Evolutionary conservation across 2,113 vertebrate genomes (phyloP), one percentile per base, ranked within the genome.

Genomic region (Scortum barcoo): DNA sequence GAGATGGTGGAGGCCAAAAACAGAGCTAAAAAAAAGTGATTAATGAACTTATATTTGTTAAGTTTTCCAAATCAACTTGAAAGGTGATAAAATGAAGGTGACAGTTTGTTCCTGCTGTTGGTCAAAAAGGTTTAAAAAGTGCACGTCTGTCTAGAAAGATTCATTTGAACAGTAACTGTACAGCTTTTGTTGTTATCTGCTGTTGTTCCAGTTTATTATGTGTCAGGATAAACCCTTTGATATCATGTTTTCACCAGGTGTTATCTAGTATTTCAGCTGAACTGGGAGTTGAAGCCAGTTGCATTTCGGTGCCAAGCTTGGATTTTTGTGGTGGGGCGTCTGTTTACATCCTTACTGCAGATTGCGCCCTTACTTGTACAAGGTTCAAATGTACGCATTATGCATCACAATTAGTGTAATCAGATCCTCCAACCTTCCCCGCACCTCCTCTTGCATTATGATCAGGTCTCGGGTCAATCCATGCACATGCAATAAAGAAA

Each of bases 321-420:
- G 13, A 11, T 69, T 44, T 42, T 30, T 30, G 33, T 67, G 30
- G 26, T 19, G 2, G 30, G 42, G 2, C 2, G 4, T 33, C 24
- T 71, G 76, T 67, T 74, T 84, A 7, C n/a, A 65, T 36, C 42
- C n/a, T 1, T 8, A 7, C 1, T 36, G 36, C 50, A 54, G 72
- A 81, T 48, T 40, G 33, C 67, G 48, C n/a, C 53, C 58, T 62
- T 3, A 51, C 20, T 61, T 54, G 38, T 33, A 68, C 81, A 28
- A 65, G 80, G 51, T 63, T 54, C 62, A 28, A 12, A 61, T 11
- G 44, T n/a, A 50, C 20, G 2, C 20, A 30, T 70, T 71, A 1
- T 30, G 53, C 28, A 72, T 75, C 11, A 14, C 57, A 78, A 82
- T 70, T 20, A 74, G 63, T 44, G 20, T 40, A 73, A 81, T 86